Base-by-base conservation (phyloP, 2,888 invertebrate genomes). In the Pterostichus niger region DNA sequence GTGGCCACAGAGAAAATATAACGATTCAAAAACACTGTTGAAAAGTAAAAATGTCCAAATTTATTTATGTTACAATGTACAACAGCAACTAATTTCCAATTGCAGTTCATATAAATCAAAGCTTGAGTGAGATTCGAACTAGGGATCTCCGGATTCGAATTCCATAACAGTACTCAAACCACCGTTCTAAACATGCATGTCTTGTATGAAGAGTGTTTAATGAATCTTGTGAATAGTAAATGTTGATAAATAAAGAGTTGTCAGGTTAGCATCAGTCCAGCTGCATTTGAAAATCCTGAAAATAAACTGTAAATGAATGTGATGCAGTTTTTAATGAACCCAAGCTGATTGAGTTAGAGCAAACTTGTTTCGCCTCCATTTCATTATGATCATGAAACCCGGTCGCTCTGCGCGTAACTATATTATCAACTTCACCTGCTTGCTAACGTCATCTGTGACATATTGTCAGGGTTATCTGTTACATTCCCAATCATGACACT, bases 301-400 rank as follows among this genome's bases (percentile, higher is more conserved):
- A 80, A 79, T 80, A 68, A 80, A 80, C 52, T 80, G 80, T 68
- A 52, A 80, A 80, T 80, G 24, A 80, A 52, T 49, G 68, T 68
- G 80, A 64, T 80, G 80, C 80, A 80, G 80, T 80, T 80, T 80
- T 80, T 80, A 80, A 80, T 80, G 80, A 80, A 80, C 49, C 68
- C 52, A 33, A 46, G 68, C 10, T 68, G 64, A 80, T 80, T 80
- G 68, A 80, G 64, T 80, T 80, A 80, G 61, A 24, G 17, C 80
- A 80, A 80, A 80, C 80, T 80, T 80, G 64, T 68, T 61, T 52
- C 61, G 64, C 64, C 68, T 68, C 80, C 80, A 80, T 80, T 80
- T 80, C 79, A 79, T 79, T 79, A 79, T 68, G 40, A 80, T 33
- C 80, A 68, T 80, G 80, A 49, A 64, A 80, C 52, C 35, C 15